Conservation (phyloP, 2,797 vertebrate genomes). For the Sebastiscus albofasciatus region DNA sequence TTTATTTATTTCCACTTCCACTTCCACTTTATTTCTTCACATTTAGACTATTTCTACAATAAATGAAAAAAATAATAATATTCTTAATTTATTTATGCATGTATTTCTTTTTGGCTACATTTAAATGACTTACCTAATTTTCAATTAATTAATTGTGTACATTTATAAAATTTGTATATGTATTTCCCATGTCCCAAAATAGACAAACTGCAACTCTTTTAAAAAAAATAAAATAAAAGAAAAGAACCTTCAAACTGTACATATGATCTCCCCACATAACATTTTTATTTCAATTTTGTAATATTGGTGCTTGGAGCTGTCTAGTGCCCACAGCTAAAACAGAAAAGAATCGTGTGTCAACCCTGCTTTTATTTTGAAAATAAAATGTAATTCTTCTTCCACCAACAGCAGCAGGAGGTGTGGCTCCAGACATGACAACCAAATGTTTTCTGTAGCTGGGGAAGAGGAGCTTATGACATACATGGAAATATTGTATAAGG, state of each 20-base stretch:
- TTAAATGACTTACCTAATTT: neutral
- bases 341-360: neutral
- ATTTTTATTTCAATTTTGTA: neutral
- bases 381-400: neutral
- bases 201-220: too few relatives aligned
- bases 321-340: too few relatives aligned
- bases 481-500: neutral
- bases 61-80: too few relatives aligned
- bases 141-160: neutral
- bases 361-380: constrained; percentile 31
- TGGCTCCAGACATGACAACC: constrained; percentile 5
- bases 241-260: neutral
- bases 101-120: neutral
- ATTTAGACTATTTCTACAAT: too few relatives aligned
- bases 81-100: neutral
- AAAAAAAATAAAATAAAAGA: too few relatives aligned
- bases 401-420: constrained; percentile 33
- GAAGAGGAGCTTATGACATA: neutral
- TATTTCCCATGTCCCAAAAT: neutral
- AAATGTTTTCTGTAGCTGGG: neutral
- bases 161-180: neutral
- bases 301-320: neutral
- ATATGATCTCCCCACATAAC: neutral
- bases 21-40: neutral
- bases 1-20: neutral